Evolutionary conservation across 2,888 invertebrate species (phyloP).

Genomic region (Drosophila tripunctata): DNA sequence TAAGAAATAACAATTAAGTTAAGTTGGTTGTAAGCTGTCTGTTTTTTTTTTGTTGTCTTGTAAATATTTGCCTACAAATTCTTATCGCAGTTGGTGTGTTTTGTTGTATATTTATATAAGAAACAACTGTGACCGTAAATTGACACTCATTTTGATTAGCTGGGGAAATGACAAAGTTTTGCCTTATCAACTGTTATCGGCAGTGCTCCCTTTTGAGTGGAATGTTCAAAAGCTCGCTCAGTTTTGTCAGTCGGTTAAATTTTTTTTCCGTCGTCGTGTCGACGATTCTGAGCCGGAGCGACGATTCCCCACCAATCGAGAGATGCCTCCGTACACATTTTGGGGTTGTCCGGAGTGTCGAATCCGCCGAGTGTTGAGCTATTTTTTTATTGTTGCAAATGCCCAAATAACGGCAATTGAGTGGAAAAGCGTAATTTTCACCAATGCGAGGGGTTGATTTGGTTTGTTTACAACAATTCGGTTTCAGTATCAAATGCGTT

Average conservation of each 20-base stretch:
- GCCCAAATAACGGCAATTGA: conserved; percentile 65
- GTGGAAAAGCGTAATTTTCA: conserved; percentile 58
- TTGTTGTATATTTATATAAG: conserved; percentile 18
- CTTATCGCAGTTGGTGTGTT: conserved; percentile 35
- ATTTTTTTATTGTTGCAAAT: conserved; percentile 63
- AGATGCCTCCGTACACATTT: conserved; percentile 31
- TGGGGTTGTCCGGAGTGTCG: conserved; percentile 61
- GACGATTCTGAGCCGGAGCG: conserved; percentile 36
- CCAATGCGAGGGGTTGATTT: conserved; percentile 79
- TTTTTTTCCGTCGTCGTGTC: neutral
- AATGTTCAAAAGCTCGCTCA: conserved; percentile 62
- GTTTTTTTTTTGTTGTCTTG: too few relatives aligned
- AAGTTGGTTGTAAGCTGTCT: too few relatives aligned
- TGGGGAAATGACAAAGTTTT: neutral
- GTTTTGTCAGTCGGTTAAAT: conserved; percentile 18
- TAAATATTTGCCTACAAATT: conserved; percentile 13
- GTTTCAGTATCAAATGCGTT: conserved; percentile 76
- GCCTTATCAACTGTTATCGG: conserved; percentile 66
- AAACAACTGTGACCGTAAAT: neutral
- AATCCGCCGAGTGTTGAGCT: conserved; percentile 11
- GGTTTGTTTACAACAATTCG: conserved; percentile 79
- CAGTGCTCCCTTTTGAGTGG: conserved; percentile 43
- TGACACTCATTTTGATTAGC: conserved; percentile 10
- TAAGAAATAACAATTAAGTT: too few relatives aligned
- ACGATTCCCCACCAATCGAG: conserved; percentile 2